Evolutionary conservation across 2,888 invertebrate genomes (phyloP).

Genomic region (Acleris literana): DNA sequence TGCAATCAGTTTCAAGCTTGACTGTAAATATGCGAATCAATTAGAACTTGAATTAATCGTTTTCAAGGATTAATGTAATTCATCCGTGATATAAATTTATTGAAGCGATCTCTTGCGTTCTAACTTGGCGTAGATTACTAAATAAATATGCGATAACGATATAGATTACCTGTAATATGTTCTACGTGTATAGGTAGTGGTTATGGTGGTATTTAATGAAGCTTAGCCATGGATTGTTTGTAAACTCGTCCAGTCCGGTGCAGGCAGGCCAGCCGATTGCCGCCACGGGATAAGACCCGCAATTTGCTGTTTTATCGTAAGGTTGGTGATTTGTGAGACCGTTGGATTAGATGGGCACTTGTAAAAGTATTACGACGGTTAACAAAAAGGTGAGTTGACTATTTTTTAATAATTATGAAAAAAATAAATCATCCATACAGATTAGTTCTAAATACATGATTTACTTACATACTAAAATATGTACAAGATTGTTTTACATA

Average conservation of each 20-base stretch:
- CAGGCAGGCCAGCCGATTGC: conserved; percentile 8
- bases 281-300: conserved; percentile 13
- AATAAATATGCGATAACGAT: conserved; percentile 22
- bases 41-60: conserved; percentile 25
- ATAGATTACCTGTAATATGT: conserved; percentile 19
- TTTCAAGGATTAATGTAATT: conserved; percentile 25
- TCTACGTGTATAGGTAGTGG: not conserved
- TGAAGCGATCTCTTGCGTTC: conserved; percentile 10
- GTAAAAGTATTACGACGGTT: conserved; percentile 10
- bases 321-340: conserved; percentile 17
- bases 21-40: conserved; percentile 20
- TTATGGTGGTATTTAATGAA: conserved; percentile 20
- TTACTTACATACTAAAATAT: too few relatives aligned
- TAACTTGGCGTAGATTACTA: conserved; percentile 12
- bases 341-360: not conserved
- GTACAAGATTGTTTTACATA: too few relatives aligned
- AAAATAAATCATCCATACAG: too few relatives aligned
- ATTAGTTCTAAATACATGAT: too few relatives aligned
- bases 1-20: conserved; percentile 15
- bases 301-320: conserved; percentile 18
- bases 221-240: conserved; percentile 7
- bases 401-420: not conserved
- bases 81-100: conserved; percentile 24
- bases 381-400: conserved; percentile 11
- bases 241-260: conserved; percentile 8